Evolutionary conservation across 1,140 invertebrate species (phyloP).

Genomic region (Euwallacea fornicatus): DNA sequence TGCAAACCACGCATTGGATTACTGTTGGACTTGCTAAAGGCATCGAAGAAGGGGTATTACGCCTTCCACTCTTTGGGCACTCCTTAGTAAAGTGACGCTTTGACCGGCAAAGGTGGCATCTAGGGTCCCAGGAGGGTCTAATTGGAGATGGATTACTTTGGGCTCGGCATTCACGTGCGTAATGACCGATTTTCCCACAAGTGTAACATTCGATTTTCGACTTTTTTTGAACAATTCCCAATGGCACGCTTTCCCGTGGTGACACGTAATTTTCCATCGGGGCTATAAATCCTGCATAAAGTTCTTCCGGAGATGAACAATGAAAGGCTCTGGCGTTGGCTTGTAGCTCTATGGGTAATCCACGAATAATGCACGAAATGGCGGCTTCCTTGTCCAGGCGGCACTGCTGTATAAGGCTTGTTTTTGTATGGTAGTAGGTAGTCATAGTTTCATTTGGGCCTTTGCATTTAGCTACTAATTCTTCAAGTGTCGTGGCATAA

Average conservation of each 20-base stretch:
- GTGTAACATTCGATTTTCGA: slow-evolving; percentile 7
- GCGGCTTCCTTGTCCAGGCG: background rate
- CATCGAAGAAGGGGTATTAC: too few species aligned
- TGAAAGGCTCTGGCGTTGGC: background rate
- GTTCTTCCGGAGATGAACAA: background rate
- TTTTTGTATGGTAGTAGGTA: background rate
- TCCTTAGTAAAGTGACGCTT: too few species aligned
- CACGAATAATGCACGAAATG: background rate
- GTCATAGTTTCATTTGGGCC: background rate
- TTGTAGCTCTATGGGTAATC: background rate
- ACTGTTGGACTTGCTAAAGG: too few species aligned
- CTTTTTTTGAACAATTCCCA: slow-evolving; percentile 14
- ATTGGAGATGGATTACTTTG: too few species aligned
- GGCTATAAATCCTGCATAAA: slow-evolving; percentile 4
- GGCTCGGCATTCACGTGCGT: slow-evolving; percentile 9
- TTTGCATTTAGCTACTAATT: background rate
- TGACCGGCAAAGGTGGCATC: too few species aligned
- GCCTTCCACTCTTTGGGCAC: too few species aligned
- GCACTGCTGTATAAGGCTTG: background rate
- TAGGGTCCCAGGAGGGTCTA: too few species aligned
- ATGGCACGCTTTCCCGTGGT: too few species aligned
- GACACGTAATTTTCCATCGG: slow-evolving; percentile 3
- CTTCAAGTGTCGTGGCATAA: slow-evolving; percentile 3
- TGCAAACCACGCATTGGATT: too few species aligned
- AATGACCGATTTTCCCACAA: slow-evolving; percentile 23